phyloP scores from a whole-genome alignment of 2,797 vertebrate genomes.

The Coregonus sp. region DNA sequence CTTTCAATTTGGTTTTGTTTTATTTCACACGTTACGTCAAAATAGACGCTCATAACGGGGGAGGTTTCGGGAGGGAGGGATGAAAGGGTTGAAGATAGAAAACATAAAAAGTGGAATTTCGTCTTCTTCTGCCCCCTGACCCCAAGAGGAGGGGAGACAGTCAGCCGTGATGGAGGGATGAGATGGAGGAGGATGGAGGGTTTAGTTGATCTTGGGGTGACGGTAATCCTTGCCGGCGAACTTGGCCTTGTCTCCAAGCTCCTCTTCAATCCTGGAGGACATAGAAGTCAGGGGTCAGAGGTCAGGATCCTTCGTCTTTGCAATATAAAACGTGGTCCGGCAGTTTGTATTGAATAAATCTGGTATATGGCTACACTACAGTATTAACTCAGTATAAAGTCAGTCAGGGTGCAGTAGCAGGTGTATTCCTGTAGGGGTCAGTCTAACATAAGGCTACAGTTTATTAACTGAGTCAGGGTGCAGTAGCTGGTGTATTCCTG shows the following conservation, averaged over 20 bases:
- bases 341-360: no score
- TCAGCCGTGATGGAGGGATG: constrained; percentile 24
- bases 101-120: neutral
- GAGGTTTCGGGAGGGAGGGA: no score
- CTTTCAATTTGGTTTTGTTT: constrained; percentile 10
- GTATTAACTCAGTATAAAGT: no score
- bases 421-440: neutral
- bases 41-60: neutral
- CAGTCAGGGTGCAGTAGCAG: neutral
- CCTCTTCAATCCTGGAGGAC: constrained; percentile 80
- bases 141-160: constrained; percentile 3
- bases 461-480: no score
- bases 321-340: no score
- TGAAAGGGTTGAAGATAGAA: neutral
- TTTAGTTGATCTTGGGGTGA: constrained; percentile 79
- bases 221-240: constrained; percentile 83
- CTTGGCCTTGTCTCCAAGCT: constrained; percentile 79
- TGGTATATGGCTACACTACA: no score
- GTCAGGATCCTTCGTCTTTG: neutral
- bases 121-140: neutral
- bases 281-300: constrained; percentile 3
- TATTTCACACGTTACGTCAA: neutral
- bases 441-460: neutral
- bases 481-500: no score
- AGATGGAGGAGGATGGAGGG: neutral